A percentile compares a stretch with the other conserved stretches of the same genome.
These are phyloP conservation scores for Artemia sp. DNA, from an alignment of 2,888 invertebrate species.

Conservation along the genomic window DNA sequence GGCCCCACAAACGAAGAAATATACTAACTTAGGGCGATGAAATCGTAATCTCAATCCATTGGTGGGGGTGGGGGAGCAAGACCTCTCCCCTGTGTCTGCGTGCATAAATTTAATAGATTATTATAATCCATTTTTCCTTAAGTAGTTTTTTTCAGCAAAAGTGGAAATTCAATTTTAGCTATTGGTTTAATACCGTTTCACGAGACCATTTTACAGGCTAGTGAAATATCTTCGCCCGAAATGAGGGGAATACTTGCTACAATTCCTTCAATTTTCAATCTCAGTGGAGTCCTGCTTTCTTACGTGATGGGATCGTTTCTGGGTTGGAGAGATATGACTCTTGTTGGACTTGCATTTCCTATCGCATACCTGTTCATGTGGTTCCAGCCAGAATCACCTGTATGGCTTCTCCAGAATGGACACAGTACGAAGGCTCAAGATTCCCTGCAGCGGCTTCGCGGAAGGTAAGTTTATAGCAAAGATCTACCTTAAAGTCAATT, in stretches of 20 bases:
- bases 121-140: no score
- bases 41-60: no score
- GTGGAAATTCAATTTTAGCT: no score
- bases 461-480: background rate
- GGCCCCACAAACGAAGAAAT: no score
- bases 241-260: background rate
- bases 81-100: no score
- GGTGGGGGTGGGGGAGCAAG: no score
- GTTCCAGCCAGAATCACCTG: slow-evolving; percentile 7
- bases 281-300: background rate
- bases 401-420: slow-evolving; percentile 1
- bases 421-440: background rate
- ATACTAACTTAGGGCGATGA: no score
- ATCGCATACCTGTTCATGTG: background rate
- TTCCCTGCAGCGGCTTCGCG: background rate
- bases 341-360: slow-evolving; percentile 1
- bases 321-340: background rate
- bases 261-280: background rate
- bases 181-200: no score
- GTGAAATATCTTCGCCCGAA: slow-evolving; percentile 1
- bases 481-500: no score
- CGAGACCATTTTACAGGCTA: background rate
- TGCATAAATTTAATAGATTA: no score
- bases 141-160: no score
- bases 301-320: slow-evolving; percentile 6